Conservation (phyloP, 2,113 vertebrate genomes). For the Thunnus maccoyii region DNA sequence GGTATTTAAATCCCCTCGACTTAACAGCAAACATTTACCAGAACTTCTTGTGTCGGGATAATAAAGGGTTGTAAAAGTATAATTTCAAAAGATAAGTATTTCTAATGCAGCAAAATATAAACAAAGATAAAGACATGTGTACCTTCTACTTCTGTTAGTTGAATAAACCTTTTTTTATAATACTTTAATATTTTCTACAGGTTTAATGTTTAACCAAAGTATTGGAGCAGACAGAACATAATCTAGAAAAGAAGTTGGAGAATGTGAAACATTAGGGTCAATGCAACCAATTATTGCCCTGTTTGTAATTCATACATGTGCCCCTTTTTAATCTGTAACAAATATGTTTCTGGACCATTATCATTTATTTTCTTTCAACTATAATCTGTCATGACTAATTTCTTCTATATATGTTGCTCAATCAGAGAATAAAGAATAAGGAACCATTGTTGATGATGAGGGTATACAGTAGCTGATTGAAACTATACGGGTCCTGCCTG, state of each 20-base stretch:
- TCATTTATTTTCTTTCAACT: conserved; percentile 8
- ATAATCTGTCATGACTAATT: conserved; percentile 29
- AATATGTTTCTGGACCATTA: conserved; percentile 9
- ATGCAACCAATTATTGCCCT: conserved; percentile 71
- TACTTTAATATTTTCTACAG: background rate
- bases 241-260: conserved; percentile 11
- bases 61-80: background rate
- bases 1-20: too few species aligned
- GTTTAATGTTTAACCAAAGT: conserved; percentile 28
- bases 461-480: conserved; percentile 24
- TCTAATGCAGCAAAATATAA: conserved; percentile 26
- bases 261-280: conserved; percentile 25
- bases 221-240: conserved; percentile 32
- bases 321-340: conserved; percentile 73
- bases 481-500: conserved; percentile 22
- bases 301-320: conserved; percentile 80
- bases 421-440: conserved; percentile 28
- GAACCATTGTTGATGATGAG: conserved; percentile 23
- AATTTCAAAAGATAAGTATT: conserved; percentile 11
- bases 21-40: too few species aligned
- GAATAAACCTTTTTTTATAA: background rate
- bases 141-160: background rate
- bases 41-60: too few species aligned
- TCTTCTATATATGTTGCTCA: conserved; percentile 20
- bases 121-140: conserved; percentile 16